Evolutionary conservation across 92 coral and sea anemone genomes (phyloP), one percentile per base, ranked within the genome.

Genomic region (Epizoanthus fatuus): DNA sequence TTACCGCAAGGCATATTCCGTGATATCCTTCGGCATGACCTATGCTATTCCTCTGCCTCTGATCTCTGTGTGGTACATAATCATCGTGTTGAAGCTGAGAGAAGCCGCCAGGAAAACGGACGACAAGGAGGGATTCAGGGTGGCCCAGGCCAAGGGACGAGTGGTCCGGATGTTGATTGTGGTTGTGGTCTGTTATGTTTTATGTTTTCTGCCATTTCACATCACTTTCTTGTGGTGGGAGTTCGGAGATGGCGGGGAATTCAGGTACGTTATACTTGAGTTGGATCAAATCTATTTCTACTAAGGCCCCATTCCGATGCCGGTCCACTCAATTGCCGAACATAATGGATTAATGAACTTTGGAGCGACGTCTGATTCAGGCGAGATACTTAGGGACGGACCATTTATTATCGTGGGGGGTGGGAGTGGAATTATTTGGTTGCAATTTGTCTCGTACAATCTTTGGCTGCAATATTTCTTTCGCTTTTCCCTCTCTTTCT

Each of bases 131-230:
- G 99, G 98, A 17, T 97, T 97, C 72, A 87, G 83, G 58, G 90
- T 89, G 32, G 98, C 95, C 53, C 88, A 91, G 70, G 95, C 98
- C n/a, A 97, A 97, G 69, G 99, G 98, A 2, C 93, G 74, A 84
- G 99, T 97, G 7, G 86, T 97, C 4, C 92, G 93, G 67, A 97
- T 97, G 98, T 86, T 97, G 32, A 87, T 97, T 11, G 89, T 91
- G 55, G 95, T 97, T 63, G 98, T 97, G 13, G 86, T 91, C 2
- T 91, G 93, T 59, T 97, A 97, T 56, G 91, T 90, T 59, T 44
- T 93, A 47, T 97, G 99, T 55, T 97, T 84, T 80, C 86, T 97
- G 73, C 97, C 98, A 2, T 91, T 89, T 72, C 95, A 97, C 63
- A 83, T 86, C 53, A 75, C 90, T 2, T 55, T 76, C 58, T 16